Percentiles rank a stretch among this genome's conserved stretches.
Evolutionary conservation across 2,888 invertebrate species (phyloP).

Genomic region (Epicampocera succincta): DNA sequence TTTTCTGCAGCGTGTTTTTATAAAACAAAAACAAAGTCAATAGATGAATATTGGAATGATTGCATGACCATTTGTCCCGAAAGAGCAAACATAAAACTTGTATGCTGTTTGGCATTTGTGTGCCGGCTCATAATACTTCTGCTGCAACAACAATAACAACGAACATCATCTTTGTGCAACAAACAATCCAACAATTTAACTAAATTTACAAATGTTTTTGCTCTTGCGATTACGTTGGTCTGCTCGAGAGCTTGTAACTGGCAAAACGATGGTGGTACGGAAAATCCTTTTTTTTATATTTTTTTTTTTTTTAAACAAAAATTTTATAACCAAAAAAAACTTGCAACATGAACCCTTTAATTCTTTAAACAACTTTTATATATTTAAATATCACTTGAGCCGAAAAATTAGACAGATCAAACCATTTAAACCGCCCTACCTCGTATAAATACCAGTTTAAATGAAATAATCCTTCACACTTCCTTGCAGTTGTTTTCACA

Average conservation of each 20-base stretch:
- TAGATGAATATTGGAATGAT: conserved; percentile 41
- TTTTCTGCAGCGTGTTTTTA: background rate
- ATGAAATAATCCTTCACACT: conserved; percentile 9
- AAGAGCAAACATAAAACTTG: conserved; percentile 13
- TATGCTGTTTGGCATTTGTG: conserved; percentile 12
- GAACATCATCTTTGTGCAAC: conserved; percentile 12
- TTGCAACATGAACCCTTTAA: too few relatives aligned
- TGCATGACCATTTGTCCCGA: conserved; percentile 16
- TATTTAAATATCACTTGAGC: too few relatives aligned
- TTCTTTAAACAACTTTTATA: too few relatives aligned
- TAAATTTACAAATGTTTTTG: conserved; percentile 54
- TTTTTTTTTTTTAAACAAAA: too few relatives aligned
- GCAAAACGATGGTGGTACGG: background rate
- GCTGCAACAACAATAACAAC: background rate
- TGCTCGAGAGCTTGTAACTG: background rate
- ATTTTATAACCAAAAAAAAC: too few relatives aligned
- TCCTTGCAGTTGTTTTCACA: background rate
- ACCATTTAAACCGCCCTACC: too few relatives aligned
- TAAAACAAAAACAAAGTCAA: conserved; percentile 14
- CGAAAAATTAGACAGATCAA: too few relatives aligned
- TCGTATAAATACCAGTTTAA: background rate
- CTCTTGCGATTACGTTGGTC: conserved; percentile 34
- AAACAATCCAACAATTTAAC: conserved; percentile 32
- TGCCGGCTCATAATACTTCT: background rate
- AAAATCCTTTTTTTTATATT: background rate